Percentiles rank a stretch among this genome's conserved stretches.
Evolutionary conservation across 2,113 vertebrate genomes (phyloP).

Genomic region (Paracanthobrama guichenoti): DNA sequence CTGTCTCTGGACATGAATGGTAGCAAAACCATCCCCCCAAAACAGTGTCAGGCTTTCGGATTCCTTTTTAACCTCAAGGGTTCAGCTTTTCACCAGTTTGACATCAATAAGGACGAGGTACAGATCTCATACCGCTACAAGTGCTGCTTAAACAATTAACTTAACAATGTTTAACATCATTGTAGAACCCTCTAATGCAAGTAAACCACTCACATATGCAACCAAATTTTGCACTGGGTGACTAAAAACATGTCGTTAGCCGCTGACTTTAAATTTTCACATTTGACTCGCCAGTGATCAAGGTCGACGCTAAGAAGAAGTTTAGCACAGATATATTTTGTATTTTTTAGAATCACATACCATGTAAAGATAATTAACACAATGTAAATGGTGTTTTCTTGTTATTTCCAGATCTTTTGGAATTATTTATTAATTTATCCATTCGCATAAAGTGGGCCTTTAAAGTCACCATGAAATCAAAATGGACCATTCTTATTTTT

Average conservation of each 20-base stretch:
- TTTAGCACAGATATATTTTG: too few relatives aligned
- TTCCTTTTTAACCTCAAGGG: slow-evolving; percentile 72
- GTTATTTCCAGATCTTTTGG: background rate
- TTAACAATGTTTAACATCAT: background rate
- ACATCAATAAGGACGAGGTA: slow-evolving; percentile 62
- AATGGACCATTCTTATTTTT: too few relatives aligned
- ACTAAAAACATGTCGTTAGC: background rate
- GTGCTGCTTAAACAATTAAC: background rate
- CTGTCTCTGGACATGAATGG: slow-evolving; percentile 57
- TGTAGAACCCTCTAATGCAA: background rate
- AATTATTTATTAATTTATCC: background rate
- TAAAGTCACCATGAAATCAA: too few relatives aligned
- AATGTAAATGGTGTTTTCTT: background rate
- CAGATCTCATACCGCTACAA: slow-evolving; percentile 27
- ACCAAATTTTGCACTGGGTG: background rate
- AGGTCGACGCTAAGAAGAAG: too few relatives aligned
- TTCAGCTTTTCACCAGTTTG: slow-evolving; percentile 61
- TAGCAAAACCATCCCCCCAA: slow-evolving; percentile 17
- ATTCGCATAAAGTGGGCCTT: background rate
- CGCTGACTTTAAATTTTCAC: background rate
- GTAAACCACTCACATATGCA: background rate
- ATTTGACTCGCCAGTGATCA: too few relatives aligned
- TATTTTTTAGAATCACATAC: background rate
- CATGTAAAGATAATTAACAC: background rate
- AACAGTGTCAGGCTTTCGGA: slow-evolving; percentile 51